Base-by-base conservation (phyloP, 2,797 vertebrate genomes). In the Helarctos malayanus region DNA sequence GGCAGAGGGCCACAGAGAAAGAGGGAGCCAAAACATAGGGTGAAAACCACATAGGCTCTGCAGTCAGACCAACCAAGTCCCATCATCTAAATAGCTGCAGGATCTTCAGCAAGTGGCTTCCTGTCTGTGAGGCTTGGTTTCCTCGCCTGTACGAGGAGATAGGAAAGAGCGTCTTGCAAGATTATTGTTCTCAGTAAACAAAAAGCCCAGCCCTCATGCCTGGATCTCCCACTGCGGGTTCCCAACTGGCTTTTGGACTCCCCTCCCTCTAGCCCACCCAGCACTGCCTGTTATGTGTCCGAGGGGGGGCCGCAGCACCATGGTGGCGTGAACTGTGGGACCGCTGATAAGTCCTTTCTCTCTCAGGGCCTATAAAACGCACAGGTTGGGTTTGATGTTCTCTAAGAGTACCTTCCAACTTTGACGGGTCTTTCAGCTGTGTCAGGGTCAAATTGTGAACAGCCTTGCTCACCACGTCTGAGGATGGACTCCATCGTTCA, bases 351-450 rank as follows among this genome's bases (percentile, higher is more conserved):
- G 29, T 38, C 27, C 25, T 41, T 91, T 92, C 56, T 83, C 57
- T 80, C 45, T 89, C 18, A 21, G 11, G 41, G 38, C 38, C 59
- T 92, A 6, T 12, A 84, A 63, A 89, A 93, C 81, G 79, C 47
- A 81, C 71, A 97, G 32, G 27, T 81, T 97, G 84, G 41, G 23
- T n/a, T 85, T 96, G 35, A 57, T 93, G 47, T 49, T 89, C 27
- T 73, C 83, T 94, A 68, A 91, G 25, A 5, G 29, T 83, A 47
- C 25, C 23, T 92, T 96, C 13, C 32, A 75, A 57, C 78, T 96
- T 81, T 41, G 27, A 56, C 54, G 54, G 32, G 8, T 47, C 93
- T 96, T 61, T 59, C 32, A 90, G 49, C 12, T 38, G 76, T 65
- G 57, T 81, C 25, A 9, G 9, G 68, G 49, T 96, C 49, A 85